Percentiles rank a stretch among this genome's conserved stretches.
Evolutionary conservation across 1,140 invertebrate species (phyloP).

Genomic region (Drosophila ogumai): DNA sequence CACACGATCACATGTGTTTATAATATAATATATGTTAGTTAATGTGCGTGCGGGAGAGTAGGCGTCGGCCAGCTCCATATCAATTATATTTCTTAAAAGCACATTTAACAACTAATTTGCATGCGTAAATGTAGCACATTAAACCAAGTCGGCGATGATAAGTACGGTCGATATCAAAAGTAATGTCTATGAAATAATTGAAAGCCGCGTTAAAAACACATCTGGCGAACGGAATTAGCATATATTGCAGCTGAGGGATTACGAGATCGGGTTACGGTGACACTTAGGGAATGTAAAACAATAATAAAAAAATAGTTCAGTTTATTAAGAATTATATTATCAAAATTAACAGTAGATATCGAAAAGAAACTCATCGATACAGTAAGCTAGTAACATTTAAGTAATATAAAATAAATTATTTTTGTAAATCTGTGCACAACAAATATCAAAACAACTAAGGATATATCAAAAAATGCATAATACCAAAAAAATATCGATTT

Average conservation of each 20-base stretch:
- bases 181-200: conserved; percentile 45
- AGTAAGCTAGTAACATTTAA: neutral
- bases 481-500: no score
- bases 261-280: conserved; percentile 19
- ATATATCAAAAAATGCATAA: no score
- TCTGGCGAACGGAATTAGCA: conserved; percentile 66
- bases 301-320: neutral
- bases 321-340: neutral
- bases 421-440: neutral
- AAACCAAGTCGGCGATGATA: conserved; percentile 38
- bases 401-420: no score
- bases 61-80: conserved; percentile 22
- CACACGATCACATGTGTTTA: conserved; percentile 8
- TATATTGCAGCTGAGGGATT: conserved; percentile 61
- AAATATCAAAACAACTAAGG: neutral
- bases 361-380: neutral
- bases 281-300: neutral
- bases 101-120: conserved; percentile 68
- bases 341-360: neutral
- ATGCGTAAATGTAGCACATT: conserved; percentile 74
- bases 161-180: conserved; percentile 24
- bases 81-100: conserved; percentile 61
- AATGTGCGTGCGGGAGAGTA: conserved; percentile 35
- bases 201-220: conserved; percentile 70
- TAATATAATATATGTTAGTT: neutral